Evolutionary conservation across 2,888 invertebrate genomes (phyloP).

Genomic region (Ommatoiulus sabulosus): DNA sequence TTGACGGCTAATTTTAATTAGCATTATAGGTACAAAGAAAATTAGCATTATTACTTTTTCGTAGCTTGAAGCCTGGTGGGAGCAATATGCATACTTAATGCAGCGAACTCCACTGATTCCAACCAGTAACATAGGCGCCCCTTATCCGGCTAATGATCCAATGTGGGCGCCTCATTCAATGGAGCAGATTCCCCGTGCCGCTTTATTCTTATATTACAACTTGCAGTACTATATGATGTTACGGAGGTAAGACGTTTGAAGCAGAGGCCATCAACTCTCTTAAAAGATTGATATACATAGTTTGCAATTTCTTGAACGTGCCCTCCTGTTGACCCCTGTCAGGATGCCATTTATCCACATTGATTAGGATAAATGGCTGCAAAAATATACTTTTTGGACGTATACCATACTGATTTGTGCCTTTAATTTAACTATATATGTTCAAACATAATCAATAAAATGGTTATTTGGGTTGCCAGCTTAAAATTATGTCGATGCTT

Average conservation of each 20-base stretch:
- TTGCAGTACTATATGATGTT: conserved; percentile 71
- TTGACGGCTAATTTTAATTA: neutral
- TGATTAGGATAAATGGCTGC: no score
- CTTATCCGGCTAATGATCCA: conserved; percentile 62
- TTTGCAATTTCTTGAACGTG: no score
- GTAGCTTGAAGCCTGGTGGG: conserved; percentile 73
- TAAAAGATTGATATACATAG: no score
- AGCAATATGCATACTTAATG: conserved; percentile 71
- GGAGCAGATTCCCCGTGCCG: conserved; percentile 65
- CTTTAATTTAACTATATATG: no score
- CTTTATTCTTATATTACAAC: conserved; percentile 65
- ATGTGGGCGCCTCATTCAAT: conserved; percentile 64
- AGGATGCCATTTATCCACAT: no score
- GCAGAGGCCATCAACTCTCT: no score
- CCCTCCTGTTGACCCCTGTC: no score
- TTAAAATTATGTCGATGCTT: no score
- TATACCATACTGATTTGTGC: no score
- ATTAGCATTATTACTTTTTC: conserved; percentile 7
- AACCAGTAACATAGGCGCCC: conserved; percentile 70
- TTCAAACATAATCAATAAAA: no score
- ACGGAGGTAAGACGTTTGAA: conserved; percentile 65
- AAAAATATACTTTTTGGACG: no score
- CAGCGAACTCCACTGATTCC: conserved; percentile 71
- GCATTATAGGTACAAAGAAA: neutral
- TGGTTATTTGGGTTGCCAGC: no score